phyloP scores from a whole-genome alignment of 2,888 invertebrate species.

The Chaetoderma sp. region DNA sequence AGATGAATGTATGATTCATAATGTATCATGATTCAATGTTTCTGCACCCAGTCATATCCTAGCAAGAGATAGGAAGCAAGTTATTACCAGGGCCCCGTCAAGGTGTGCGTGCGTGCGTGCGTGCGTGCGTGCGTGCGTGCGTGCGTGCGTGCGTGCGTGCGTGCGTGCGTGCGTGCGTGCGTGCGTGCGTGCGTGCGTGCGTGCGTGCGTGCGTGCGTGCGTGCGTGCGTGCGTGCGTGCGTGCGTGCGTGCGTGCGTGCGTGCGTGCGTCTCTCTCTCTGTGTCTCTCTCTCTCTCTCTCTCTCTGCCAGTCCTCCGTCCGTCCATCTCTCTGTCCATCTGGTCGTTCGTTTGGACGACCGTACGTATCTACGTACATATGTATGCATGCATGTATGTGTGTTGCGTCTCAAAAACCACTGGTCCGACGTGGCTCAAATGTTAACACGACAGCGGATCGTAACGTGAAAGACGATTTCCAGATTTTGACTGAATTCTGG shows the following conservation, averaged over 20 bases:
- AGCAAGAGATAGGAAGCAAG: no score
- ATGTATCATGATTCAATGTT: no score
- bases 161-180: no score
- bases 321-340: background rate
- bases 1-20: no score
- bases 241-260: background rate
- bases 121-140: background rate
- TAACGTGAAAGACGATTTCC: no score
- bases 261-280: background rate
- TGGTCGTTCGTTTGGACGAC: background rate
- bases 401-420: background rate
- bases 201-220: no score
- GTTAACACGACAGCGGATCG: background rate
- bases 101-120: background rate
- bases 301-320: background rate
- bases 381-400: background rate
- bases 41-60: no score
- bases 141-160: no score
- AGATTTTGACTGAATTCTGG: no score
- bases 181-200: no score
- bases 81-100: background rate
- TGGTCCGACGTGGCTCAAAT: background rate
- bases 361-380: background rate
- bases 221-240: background rate
- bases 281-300: background rate